Base-by-base conservation (phyloP, 2,888 invertebrate species). In the Steromphala cineraria region DNA sequence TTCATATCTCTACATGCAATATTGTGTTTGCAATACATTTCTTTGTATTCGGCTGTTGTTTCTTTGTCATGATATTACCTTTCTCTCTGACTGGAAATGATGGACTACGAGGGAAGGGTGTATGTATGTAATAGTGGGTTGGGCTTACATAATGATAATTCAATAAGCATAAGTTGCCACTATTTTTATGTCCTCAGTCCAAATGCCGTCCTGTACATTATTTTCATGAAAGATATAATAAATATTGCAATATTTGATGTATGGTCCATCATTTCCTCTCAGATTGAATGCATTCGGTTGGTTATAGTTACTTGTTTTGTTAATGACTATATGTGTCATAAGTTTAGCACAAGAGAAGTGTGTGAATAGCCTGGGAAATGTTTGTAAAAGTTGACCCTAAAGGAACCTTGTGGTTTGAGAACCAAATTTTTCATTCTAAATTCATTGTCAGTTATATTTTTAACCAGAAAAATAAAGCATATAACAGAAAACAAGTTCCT, bases 21-120 rank as follows among this genome's bases (percentile, higher is more conserved):
- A 71, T 55, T 79, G 80, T 80, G 52, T 80, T 80, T 80, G 80
- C 76, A 80, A 77, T 80, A 80, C 53, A 31, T 77, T 53, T 46
- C 55, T 53, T 67, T 62, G 78, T 80, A 56, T 76, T 53, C 53
- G 56, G 74, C 40, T 75, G 74, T 80, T 62, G 56, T 67, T 62
- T 77, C 67, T 77, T 75, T 53, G 76, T 55, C 53, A 76, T 28
- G 76, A 55, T 53, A 76, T 76, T 76, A 76, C 36, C 40, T 4
- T 40, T 71, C 71, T 36, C 31, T 71, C 19, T 71, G 71, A 40
- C 71, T 28, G 19, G 17, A 31, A 19, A 71, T 71, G 71, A 71
- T n/a, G 40, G 71, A 3, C 71, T 1, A 71, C 3, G 40, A 19
- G 71, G 31, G 56, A 21, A 15, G 40, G 71, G 28, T 46, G 46